A percentile compares a stretch with the other conserved stretches of the same genome.
Evolutionary conservation across 2,113 vertebrate species (phyloP).

Genomic region (Otocyon megalotis): DNA sequence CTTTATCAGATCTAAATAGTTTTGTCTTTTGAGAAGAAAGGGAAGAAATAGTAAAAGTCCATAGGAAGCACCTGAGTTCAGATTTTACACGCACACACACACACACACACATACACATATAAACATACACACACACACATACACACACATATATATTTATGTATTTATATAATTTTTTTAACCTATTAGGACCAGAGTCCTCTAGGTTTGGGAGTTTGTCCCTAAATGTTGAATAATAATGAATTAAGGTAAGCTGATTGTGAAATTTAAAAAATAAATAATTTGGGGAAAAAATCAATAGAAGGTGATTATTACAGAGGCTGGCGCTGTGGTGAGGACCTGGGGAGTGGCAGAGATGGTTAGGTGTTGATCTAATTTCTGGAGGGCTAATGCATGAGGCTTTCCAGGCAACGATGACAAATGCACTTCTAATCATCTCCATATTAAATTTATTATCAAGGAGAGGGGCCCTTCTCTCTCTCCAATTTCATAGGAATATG

Average conservation of each 20-base stretch:
- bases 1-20: constrained; percentile 77
- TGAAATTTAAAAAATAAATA: constrained; percentile 80
- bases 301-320: constrained; percentile 27
- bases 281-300: constrained; percentile 60
- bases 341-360: neutral
- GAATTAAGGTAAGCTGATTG: constrained; percentile 77
- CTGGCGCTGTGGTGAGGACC: neutral
- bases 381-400: constrained; percentile 41
- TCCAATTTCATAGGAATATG: constrained; percentile 10
- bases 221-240: constrained; percentile 75
- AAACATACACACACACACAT: neutral
- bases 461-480: constrained; percentile 20
- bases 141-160: neutral
- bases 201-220: constrained; percentile 68
- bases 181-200: neutral
- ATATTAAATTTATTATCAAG: constrained; percentile 71
- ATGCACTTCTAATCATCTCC: constrained; percentile 73
- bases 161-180: neutral
- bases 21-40: constrained; percentile 72
- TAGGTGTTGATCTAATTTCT: constrained; percentile 63
- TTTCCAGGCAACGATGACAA: constrained; percentile 61
- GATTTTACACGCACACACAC: neutral
- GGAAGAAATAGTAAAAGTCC: constrained; percentile 78
- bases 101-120: neutral
- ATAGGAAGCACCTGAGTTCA: constrained; percentile 82